Percentiles rank a stretch among this genome's conserved stretches.
phyloP scores from a whole-genome alignment of 2,888 invertebrate genomes.

The Lasius fuliginosus region DNA sequence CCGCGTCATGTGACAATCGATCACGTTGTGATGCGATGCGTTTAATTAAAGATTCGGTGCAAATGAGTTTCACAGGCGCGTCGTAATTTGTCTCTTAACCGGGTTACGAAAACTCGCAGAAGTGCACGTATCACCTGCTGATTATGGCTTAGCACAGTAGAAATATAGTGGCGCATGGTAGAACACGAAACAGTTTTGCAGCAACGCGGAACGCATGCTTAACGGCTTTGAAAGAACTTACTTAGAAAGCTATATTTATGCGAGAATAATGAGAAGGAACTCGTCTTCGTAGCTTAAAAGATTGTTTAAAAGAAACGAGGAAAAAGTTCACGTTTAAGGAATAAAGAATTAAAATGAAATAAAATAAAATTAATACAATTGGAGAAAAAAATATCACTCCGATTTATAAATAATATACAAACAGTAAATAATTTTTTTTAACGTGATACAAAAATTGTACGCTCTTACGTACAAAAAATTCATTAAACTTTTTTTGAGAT shows the following conservation, averaged over 20 bases:
- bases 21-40: constrained; percentile 57
- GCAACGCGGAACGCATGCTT: neutral
- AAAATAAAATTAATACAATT: neutral
- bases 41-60: constrained; percentile 75
- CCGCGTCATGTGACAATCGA: constrained; percentile 52
- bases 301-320: neutral
- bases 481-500: neutral
- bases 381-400: neutral
- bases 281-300: neutral
- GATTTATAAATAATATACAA: neutral
- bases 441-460: neutral
- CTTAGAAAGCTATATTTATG: constrained; percentile 7
- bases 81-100: constrained; percentile 68
- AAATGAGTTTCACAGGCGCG: constrained; percentile 73
- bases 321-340: neutral
- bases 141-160: constrained; percentile 19
- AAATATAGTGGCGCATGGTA: constrained; percentile 28
- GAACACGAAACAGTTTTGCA: constrained; percentile 14
- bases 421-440: neutral
- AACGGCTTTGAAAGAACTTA: constrained; percentile 12
- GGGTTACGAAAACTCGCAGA: constrained; percentile 59
- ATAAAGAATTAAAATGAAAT: neutral
- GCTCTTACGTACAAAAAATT: neutral
- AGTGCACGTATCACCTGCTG: constrained; percentile 18
- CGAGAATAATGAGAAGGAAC: neutral